These are phyloP conservation scores for Sitobion miscanthi DNA, from an alignment of 1,140 invertebrate genomes.

Conservation along the genomic window DNA sequence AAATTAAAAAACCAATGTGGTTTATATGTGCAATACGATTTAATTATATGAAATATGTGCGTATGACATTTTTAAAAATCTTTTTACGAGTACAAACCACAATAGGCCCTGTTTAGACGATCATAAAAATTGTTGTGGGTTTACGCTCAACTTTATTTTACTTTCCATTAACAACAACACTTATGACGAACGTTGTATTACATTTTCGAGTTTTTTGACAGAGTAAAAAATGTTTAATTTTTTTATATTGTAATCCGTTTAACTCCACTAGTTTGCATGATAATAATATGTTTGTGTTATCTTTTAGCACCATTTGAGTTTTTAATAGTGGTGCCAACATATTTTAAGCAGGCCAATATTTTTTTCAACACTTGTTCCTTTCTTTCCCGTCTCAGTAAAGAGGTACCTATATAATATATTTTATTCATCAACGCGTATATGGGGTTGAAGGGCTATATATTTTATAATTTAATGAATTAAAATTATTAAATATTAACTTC, in stretches of 20 bases:
- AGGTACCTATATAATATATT: neutral
- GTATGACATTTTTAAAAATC: neutral
- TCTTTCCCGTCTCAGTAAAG: neutral
- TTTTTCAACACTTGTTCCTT: neutral
- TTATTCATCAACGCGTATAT: neutral
- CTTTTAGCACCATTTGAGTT: no score
- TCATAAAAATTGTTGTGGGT: no score
- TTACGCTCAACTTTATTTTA: no score
- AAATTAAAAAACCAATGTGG: neutral
- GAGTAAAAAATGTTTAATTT: no score
- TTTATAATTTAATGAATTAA: neutral
- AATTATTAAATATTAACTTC: neutral
- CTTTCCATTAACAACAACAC: no score
- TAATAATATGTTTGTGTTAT: no score
- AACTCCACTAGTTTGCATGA: no score
- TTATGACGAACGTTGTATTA: no score
- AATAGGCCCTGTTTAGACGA: neutral
- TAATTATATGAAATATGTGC: neutral
- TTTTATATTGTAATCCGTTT: no score
- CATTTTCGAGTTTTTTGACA: no score
- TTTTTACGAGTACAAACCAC: neutral
- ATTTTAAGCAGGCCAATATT: neutral
- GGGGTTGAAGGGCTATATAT: neutral
- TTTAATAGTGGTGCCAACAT: neutral
- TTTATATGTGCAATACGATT: neutral